phyloP scores from a whole-genome alignment of 2,888 invertebrate species.

The Lagria hirta region DNA sequence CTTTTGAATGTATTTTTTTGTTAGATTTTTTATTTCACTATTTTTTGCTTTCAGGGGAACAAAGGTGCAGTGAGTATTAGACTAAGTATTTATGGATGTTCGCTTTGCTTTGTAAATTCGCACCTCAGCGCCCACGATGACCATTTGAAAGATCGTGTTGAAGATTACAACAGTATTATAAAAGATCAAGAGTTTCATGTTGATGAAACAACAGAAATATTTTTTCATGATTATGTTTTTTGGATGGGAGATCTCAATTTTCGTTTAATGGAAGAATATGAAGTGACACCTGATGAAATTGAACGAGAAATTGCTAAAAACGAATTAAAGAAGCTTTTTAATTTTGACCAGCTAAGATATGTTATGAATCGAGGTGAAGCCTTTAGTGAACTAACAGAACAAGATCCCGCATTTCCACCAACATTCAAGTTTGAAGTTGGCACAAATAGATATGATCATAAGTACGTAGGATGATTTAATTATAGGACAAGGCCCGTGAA shows the following conservation, averaged over 20 bases:
- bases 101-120: conserved; percentile 83
- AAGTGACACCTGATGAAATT: conserved; percentile 68
- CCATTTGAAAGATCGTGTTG: conserved; percentile 77
- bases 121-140: conserved; percentile 91
- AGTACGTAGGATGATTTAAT: conserved; percentile 59
- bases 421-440: conserved; percentile 84
- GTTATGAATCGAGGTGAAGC: conserved; percentile 75
- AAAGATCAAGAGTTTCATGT: conserved; percentile 80
- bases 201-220: conserved; percentile 76
- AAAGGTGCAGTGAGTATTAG: conserved; percentile 92
- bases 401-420: conserved; percentile 76
- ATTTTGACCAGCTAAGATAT: conserved; percentile 73
- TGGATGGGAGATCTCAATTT: conserved; percentile 93
- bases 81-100: conserved; percentile 84
- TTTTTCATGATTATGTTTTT: conserved; percentile 90
- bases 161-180: conserved; percentile 85
- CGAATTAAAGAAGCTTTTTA: conserved; percentile 65
- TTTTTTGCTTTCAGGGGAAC: conserved; percentile 80
- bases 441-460: conserved; percentile 74
- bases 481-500: no score
- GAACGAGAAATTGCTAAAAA: conserved; percentile 65
- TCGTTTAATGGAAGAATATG: conserved; percentile 68
- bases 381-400: conserved; percentile 79
- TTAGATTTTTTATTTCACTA: conserved; percentile 18
- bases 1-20: no score